A percentile compares a stretch with the other conserved stretches of the same genome.
Evolutionary conservation across 2,797 vertebrate genomes (phyloP).

Genomic region (Dermochelys coriacea): DNA sequence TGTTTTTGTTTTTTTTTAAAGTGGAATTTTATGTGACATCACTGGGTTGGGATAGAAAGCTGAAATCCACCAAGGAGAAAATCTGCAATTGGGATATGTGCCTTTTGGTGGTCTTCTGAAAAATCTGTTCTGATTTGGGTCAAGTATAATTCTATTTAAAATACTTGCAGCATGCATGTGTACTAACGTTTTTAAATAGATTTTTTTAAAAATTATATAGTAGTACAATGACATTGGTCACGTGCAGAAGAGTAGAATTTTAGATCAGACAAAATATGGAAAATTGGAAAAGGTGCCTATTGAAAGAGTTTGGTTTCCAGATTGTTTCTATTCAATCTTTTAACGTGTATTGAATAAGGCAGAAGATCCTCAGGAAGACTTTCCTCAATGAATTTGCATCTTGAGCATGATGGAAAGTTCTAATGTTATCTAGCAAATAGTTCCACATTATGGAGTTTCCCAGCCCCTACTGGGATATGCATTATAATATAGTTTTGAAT

Average conservation of each 20-base stretch:
- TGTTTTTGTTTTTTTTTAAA: background rate
- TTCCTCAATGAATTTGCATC: background rate
- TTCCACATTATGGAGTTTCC: background rate
- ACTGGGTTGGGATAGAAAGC: too few relatives aligned
- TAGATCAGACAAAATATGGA: background rate
- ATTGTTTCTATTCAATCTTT: background rate
- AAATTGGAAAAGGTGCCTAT: background rate
- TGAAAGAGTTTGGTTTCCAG: background rate
- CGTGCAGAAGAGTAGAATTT: background rate
- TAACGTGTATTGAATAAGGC: background rate
- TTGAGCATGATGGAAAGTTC: background rate
- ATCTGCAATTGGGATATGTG: too few relatives aligned
- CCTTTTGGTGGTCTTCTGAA: too few relatives aligned
- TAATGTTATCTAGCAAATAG: background rate
- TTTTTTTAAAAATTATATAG: too few relatives aligned
- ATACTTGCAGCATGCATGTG: too few relatives aligned
- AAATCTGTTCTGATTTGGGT: too few relatives aligned
- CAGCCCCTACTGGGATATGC: background rate
- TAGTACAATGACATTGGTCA: background rate
- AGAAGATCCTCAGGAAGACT: background rate
- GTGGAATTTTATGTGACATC: background rate
- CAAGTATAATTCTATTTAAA: too few relatives aligned
- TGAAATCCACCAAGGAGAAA: too few relatives aligned
- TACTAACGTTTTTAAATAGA: too few relatives aligned
- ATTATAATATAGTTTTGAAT: background rate